Evolutionary conservation across 2,888 invertebrate species (phyloP), one percentile per base, ranked within the genome.

Genomic region (Eulithis prunata): DNA sequence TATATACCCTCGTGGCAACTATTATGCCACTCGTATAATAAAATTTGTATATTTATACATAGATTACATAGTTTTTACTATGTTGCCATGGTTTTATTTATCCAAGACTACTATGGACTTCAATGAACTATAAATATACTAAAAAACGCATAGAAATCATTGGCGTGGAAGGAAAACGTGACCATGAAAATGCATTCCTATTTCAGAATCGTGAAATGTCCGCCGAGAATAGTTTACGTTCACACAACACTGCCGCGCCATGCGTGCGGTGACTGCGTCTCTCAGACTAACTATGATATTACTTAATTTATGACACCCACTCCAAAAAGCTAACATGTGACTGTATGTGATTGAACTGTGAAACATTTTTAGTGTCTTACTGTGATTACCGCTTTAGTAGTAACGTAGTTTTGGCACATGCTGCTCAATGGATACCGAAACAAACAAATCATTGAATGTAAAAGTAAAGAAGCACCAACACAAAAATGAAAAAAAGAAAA

Each of bases 401-500:
- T 66, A 66, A 71, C 64, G 74, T 78, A 77, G 71, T 78, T 80
- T 80, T 78, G 71, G 75, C 86, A 82, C 76, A 89, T 90, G 88
- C 84, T 83, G 85, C 80, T 83, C 85, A 86, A 92, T 92, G 92
- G 92, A 91, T 89, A 86, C 86, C 81, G 80, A 84, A 78, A 79
- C 75, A 72, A 82, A 84, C 75, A 69, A 71, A 68, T 77, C 76
- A 68, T 78, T 81, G 66, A 82, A 84, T 74, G 75, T 75, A 75
- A 83, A 86, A 76, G 78, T 71, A 73, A 86, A 85, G 76, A 88
- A 86, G 72, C 84, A 77, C 67, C 79, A 72, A 71, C 75, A 75
- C 69, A 86, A 91, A 88, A 90, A 92, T 90, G 90, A 89, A 71
- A 86, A 89, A 78, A 88, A 87, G 83, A 88, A 89, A 82, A 86